Conservation (phyloP, 2,888 invertebrate genomes). For the Campoplex nolae region DNA sequence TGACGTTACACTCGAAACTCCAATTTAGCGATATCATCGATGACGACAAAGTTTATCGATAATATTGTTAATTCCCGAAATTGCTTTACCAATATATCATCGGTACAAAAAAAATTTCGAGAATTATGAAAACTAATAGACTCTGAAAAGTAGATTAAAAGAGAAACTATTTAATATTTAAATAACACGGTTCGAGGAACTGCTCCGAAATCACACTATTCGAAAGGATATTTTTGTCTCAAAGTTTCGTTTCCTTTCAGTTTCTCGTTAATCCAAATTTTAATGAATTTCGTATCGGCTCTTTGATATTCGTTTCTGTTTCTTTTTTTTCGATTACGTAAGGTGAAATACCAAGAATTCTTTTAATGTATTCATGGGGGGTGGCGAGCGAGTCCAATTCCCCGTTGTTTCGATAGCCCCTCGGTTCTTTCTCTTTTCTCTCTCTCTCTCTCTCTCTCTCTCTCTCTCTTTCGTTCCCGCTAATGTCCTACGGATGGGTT, state of each 20-base stretch:
- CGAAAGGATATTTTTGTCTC: neutral
- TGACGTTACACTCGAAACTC: neutral
- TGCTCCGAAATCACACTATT: neutral
- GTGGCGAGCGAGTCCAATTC: constrained; percentile 24
- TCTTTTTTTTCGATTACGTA: constrained; percentile 31
- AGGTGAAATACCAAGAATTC: constrained; percentile 54
- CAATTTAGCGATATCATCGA: neutral
- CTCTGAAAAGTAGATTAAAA: neutral
- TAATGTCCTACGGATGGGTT: constrained; percentile 4
- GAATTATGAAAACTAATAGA: neutral
- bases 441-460: constrained; percentile 5
- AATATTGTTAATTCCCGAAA: neutral
- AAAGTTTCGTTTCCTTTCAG: neutral
- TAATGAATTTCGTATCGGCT: neutral
- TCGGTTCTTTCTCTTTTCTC: constrained; percentile 5
- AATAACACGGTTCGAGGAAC: neutral
- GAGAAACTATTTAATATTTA: neutral
- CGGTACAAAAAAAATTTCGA: neutral
- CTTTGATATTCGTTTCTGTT: neutral
- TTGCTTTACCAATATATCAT: neutral
- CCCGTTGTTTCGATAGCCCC: neutral
- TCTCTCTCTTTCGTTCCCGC: constrained; percentile 7
- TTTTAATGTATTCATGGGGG: constrained; percentile 56
- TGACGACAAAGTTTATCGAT: neutral
- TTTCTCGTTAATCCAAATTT: neutral